Evolutionary conservation across 2,888 invertebrate genomes (phyloP).

Genomic region (Eueremaeus valkanovi): DNA sequence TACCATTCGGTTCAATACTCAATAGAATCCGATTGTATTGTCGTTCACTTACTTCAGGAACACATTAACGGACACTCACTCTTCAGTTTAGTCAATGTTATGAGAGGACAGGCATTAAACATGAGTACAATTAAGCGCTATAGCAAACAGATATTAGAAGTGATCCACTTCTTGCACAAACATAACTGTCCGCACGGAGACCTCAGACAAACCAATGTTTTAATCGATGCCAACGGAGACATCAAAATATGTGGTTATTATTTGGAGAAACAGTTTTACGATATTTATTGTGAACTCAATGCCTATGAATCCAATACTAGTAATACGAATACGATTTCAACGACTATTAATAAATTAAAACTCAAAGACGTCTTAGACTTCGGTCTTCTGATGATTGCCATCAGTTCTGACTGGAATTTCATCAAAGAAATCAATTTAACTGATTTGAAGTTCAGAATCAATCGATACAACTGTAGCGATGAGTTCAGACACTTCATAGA

Average conservation of each 20-base stretch:
- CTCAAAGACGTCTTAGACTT: slow-evolving; percentile 20
- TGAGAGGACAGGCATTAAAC: slow-evolving; percentile 57
- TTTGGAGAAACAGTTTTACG: slow-evolving; percentile 64
- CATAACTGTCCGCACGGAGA: slow-evolving; percentile 78
- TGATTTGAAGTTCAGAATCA: not conserved
- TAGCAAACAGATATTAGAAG: slow-evolving; percentile 67
- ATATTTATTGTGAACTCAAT: slow-evolving; percentile 54
- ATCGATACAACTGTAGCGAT: not conserved
- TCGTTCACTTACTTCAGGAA: slow-evolving; percentile 58
- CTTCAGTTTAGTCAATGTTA: slow-evolving; percentile 56
- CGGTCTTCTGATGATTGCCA: slow-evolving; percentile 16
- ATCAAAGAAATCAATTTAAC: not conserved
- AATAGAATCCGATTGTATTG: slow-evolving; percentile 61
- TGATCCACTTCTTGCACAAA: slow-evolving; percentile 71
- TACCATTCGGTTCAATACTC: slow-evolving; percentile 66
- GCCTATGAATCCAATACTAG: not conserved
- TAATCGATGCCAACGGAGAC: slow-evolving; percentile 53
- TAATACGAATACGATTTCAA: slow-evolving; percentile 21
- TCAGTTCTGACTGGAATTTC: slow-evolving; percentile 32
- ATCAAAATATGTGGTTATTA: slow-evolving; percentile 66
- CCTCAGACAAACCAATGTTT: slow-evolving; percentile 58
- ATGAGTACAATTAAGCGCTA: slow-evolving; percentile 62
- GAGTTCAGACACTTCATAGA: slow-evolving; percentile 8
- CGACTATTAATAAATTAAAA: slow-evolving; percentile 12
- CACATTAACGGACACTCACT: slow-evolving; percentile 54